phyloP scores from a whole-genome alignment of 2,797 vertebrate genomes.

The Luscinia megarhynchos region DNA sequence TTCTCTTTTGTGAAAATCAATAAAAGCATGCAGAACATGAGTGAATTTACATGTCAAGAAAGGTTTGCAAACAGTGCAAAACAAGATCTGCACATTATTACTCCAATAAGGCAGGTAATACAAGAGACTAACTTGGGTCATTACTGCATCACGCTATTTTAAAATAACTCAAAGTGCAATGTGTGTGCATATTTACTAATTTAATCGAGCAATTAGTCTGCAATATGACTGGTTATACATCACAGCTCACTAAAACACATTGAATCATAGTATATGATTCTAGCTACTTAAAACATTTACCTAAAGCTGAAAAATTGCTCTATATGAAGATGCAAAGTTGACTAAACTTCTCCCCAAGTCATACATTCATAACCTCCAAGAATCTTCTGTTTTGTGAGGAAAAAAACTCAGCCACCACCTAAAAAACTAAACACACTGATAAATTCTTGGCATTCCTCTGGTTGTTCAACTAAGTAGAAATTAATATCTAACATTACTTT shows the following conservation, averaged over 20 bases:
- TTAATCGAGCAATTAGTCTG: constrained; percentile 61
- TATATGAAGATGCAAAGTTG: background rate
- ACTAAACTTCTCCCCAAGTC: background rate
- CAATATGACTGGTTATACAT: constrained; percentile 33
- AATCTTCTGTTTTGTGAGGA: background rate
- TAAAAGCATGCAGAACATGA: constrained; percentile 76
- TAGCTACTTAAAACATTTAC: constrained; percentile 7
- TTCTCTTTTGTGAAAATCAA: constrained; percentile 81
- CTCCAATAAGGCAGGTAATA: constrained; percentile 72
- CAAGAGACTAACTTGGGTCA: constrained; percentile 20
- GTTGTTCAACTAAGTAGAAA: background rate
- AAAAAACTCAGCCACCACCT: background rate
- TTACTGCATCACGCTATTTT: constrained; percentile 21
- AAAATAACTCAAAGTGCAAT: constrained; percentile 15
- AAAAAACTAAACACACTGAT: background rate
- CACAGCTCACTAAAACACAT: constrained; percentile 4
- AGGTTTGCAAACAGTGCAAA: constrained; percentile 83
- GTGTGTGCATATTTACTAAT: constrained; percentile 48
- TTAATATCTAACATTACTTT: background rate
- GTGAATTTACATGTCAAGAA: constrained; percentile 88
- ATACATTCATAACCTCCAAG: background rate
- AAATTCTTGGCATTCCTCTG: background rate
- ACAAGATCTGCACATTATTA: constrained; percentile 69
- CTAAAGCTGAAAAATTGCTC: constrained; percentile 25
- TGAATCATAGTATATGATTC: background rate